These are phyloP conservation scores for Cheilosia grossa DNA, from an alignment of 2,888 invertebrate genomes.

Conservation along the genomic window DNA sequence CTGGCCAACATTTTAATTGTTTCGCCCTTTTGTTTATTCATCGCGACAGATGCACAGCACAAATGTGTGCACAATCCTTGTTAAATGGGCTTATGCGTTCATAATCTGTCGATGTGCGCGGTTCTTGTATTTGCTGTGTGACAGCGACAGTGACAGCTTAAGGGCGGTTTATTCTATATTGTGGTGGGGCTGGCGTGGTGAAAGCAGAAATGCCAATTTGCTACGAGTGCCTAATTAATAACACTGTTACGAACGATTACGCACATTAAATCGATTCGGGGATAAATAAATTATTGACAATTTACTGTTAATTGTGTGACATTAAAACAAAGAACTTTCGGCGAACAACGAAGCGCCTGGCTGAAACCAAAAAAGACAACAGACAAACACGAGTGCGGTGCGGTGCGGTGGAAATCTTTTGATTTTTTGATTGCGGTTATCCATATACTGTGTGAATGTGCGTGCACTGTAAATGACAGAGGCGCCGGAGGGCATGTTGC, in stretches of 20 bases:
- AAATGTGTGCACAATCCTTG: conserved; percentile 31
- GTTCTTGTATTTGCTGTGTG: conserved; percentile 37
- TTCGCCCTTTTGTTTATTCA: conserved; percentile 50
- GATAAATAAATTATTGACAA: conserved; percentile 72
- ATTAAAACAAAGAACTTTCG: conserved; percentile 60
- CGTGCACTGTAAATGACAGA: conserved; percentile 10
- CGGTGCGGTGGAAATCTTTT: conserved; percentile 32
- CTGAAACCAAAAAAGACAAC: background rate
- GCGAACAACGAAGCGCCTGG: background rate
- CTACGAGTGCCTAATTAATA: conserved; percentile 67
- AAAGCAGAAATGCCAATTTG: conserved; percentile 49
- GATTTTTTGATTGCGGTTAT: conserved; percentile 48
- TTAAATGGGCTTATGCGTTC: conserved; percentile 35
- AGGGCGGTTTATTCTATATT: background rate
- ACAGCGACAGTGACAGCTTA: conserved; percentile 4
- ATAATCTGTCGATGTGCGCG: conserved; percentile 9
- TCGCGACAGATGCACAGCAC: conserved; percentile 38
- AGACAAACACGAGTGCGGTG: background rate
- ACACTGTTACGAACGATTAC: conserved; percentile 71
- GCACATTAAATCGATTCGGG: conserved; percentile 67
- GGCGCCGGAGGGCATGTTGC: conserved; percentile 1
- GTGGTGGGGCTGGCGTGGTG: background rate
- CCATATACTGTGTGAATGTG: background rate
- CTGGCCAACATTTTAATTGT: conserved; percentile 47
- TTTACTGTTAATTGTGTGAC: conserved; percentile 69